phyloP scores from a whole-genome alignment of 2,888 invertebrate species.

The Spilosoma lubricipeda region DNA sequence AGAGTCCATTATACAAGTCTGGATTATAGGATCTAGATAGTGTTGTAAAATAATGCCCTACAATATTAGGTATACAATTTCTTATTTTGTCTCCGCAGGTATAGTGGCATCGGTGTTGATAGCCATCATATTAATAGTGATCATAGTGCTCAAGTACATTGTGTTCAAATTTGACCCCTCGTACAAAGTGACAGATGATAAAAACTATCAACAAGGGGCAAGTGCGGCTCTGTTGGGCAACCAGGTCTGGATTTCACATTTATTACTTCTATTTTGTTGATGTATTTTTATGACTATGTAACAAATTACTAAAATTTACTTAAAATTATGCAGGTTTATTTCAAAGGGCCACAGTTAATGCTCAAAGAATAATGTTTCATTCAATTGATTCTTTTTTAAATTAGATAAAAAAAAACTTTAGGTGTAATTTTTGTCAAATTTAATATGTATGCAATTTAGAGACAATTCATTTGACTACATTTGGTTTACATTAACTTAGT shows the following conservation, averaged over 20 bases:
- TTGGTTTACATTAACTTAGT: too few species aligned
- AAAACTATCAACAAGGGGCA: constrained; percentile 92
- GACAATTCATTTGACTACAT: too few species aligned
- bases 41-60: neutral
- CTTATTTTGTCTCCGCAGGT: constrained; percentile 61
- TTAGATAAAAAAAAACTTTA: too few species aligned
- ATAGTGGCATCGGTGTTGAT: constrained; percentile 97
- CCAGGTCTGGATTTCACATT: constrained; percentile 65
- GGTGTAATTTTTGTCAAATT: too few species aligned
- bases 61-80: neutral
- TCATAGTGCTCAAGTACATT: constrained; percentile 95
- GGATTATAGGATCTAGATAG: neutral
- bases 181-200: constrained; percentile 96
- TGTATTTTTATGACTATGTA: too few species aligned
- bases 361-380: too few species aligned
- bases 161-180: constrained; percentile 94
- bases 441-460: too few species aligned
- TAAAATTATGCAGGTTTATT: too few species aligned
- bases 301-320: too few species aligned
- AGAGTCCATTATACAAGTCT: neutral
- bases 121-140: constrained; percentile 95
- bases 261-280: too few species aligned
- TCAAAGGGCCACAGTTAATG: too few species aligned
- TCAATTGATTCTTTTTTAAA: too few species aligned
- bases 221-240: constrained; percentile 92